Conservation (phyloP, 37 sponge, comb jelly and placozoan genomes). For the Axinella damicornis region DNA sequence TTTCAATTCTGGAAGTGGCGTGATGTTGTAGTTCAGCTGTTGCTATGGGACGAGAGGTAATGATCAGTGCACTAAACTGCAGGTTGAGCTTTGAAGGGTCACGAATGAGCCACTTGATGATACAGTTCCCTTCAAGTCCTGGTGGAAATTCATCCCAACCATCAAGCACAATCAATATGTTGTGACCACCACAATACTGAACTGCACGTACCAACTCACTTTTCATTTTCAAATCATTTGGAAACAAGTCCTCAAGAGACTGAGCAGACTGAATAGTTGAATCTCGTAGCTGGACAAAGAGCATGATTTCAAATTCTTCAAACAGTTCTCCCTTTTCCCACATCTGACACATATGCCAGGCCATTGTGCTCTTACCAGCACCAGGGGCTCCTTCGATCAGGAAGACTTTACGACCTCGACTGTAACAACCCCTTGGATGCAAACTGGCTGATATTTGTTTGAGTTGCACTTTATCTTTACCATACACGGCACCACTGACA, state of each 20-base stretch:
- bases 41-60: constrained; percentile 4
- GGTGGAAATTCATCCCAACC: constrained; percentile 21
- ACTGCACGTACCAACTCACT: background rate
- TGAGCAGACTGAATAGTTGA: background rate
- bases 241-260: constrained; percentile 5
- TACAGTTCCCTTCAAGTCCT: background rate
- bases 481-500: background rate
- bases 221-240: background rate
- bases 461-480: background rate
- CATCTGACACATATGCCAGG: background rate
- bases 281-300: constrained; percentile 9
- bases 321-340: constrained; percentile 8
- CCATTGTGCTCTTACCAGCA: constrained; percentile 8
- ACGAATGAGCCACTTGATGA: background rate
- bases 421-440: too few species aligned
- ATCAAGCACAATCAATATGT: background rate
- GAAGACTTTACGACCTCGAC: background rate
- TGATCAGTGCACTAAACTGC: constrained; percentile 2
- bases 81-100: background rate
- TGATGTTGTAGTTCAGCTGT: background rate
- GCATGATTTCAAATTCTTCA: background rate
- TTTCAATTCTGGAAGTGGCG: background rate
- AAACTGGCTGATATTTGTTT: background rate
- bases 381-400: constrained; percentile 27
- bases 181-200: background rate